Conservation (phyloP, 2,113 vertebrate genomes). For the Uropsilus gracilis region DNA sequence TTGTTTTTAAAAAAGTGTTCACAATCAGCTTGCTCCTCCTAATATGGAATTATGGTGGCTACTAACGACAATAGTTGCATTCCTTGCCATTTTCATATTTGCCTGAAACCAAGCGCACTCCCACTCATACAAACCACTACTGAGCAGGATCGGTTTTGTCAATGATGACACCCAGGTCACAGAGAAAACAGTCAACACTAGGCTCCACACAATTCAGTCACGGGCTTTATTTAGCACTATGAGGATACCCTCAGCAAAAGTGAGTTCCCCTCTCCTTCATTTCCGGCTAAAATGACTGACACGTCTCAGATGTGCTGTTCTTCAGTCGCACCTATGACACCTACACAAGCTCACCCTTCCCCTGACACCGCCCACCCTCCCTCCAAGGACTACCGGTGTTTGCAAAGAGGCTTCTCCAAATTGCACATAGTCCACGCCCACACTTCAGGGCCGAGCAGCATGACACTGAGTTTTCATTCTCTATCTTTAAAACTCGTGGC, state of each 20-base stretch:
- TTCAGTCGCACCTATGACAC: neutral
- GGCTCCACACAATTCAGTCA: slow-evolving; percentile 43
- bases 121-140: neutral
- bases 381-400: neutral
- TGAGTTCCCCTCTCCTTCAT: neutral
- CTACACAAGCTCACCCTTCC: neutral
- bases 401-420: neutral
- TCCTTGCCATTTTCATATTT: neutral
- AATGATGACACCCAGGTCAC: neutral
- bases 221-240: neutral
- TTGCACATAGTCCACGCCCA: slow-evolving; percentile 61
- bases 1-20: neutral
- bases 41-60: neutral
- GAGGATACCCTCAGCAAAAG: neutral
- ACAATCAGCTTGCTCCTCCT: slow-evolving; percentile 18
- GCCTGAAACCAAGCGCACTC: slow-evolving; percentile 19
- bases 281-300: neutral
- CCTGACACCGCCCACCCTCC: neutral
- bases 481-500: neutral
- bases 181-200: neutral
- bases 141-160: neutral
- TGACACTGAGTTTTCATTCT: slow-evolving; percentile 71
- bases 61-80: neutral
- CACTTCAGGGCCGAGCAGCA: slow-evolving; percentile 15
- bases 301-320: neutral